Conservation (phyloP, 2,888 invertebrate genomes). For the Nemotelus pantherinus region DNA sequence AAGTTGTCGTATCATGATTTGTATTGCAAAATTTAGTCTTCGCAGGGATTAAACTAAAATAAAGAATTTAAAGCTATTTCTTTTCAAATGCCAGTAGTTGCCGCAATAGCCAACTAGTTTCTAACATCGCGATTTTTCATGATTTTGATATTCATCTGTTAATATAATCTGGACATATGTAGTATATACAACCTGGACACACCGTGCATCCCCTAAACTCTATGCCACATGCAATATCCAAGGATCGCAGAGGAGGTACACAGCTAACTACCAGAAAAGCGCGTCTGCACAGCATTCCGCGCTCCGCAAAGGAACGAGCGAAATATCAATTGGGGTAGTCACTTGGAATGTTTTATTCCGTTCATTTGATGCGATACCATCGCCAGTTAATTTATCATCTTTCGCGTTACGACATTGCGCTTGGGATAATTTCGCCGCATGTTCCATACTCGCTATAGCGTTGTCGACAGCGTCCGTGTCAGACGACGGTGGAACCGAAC, state of each 20-base stretch:
- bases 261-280: conserved; percentile 25
- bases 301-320: conserved; percentile 38
- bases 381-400: conserved; percentile 55
- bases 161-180: no score
- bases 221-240: background rate
- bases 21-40: no score
- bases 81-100: no score
- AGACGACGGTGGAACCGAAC: background rate
- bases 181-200: no score
- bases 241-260: background rate
- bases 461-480: background rate
- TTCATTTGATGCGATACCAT: conserved; percentile 52
- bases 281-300: conserved; percentile 5
- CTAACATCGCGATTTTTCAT: no score
- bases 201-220: background rate
- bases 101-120: no score
- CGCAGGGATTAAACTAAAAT: no score
- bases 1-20: no score
- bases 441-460: background rate
- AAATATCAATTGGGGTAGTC: conserved; percentile 51
- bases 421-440: conserved; percentile 5
- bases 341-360: conserved; percentile 50
- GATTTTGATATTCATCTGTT: no score
- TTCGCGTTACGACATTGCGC: conserved; percentile 45
- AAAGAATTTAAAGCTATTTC: no score